Percentiles rank a stretch among this genome's conserved stretches.
Evolutionary conservation across 2,888 invertebrate species (phyloP).

Genomic region (Salpingus planirostris): DNA sequence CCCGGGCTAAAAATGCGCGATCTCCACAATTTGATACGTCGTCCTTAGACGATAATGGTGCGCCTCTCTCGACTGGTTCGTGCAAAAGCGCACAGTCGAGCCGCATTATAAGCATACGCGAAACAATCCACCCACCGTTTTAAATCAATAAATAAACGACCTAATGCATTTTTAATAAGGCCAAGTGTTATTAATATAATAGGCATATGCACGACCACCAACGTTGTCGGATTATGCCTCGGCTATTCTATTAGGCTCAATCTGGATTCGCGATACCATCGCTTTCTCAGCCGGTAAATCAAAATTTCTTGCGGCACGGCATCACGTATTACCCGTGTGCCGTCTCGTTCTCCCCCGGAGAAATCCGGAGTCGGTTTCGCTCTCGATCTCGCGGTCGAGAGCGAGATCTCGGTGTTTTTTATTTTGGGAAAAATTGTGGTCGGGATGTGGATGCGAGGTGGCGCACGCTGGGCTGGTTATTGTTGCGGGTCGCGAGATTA

Average conservation of each 20-base stretch:
- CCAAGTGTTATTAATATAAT: conserved; percentile 41
- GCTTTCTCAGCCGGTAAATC: conserved; percentile 20
- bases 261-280: conserved; percentile 36
- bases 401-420: conserved; percentile 1
- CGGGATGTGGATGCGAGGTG: no score
- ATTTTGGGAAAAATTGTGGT: no score
- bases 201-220: conserved; percentile 38
- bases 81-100: no score
- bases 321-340: no score
- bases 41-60: no score
- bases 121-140: conserved; percentile 35
- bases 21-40: no score
- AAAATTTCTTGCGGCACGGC: conserved; percentile 23
- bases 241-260: conserved; percentile 34
- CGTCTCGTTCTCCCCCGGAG: conserved; percentile 16
- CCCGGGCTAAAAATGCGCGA: no score
- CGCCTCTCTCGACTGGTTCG: no score
- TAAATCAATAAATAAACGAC: conserved; percentile 39
- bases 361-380: conserved; percentile 1
- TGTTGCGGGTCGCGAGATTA: conserved; percentile 13
- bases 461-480: conserved; percentile 13
- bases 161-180: conserved; percentile 41
- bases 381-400: conserved; percentile 4
- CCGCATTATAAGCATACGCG: conserved; percentile 8
- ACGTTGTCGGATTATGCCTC: conserved; percentile 28